Percentiles rank a stretch among this genome's conserved stretches.
phyloP scores from a whole-genome alignment of 2,797 vertebrate genomes.

The Leucoraja ocellata region DNA sequence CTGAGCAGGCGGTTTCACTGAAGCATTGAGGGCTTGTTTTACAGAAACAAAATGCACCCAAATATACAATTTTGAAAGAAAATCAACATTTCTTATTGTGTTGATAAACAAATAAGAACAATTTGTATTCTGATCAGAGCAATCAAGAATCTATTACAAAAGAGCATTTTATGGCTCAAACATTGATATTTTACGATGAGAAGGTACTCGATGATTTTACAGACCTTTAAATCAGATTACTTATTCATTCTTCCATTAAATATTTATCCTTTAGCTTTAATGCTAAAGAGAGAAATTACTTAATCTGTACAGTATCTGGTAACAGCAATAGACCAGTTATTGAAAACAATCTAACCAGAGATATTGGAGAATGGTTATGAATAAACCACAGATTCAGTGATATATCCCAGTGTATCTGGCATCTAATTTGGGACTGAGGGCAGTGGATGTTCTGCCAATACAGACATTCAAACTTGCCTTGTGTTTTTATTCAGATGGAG shows the following conservation, averaged over 20 bases:
- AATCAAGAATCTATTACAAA: slow-evolving; percentile 21
- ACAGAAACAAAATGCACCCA: not conserved
- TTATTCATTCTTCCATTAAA: slow-evolving; percentile 31
- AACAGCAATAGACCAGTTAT: slow-evolving; percentile 9
- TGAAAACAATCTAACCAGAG: not conserved
- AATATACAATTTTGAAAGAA: not conserved
- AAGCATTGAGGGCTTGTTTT: not conserved
- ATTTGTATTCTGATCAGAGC: slow-evolving; percentile 2
- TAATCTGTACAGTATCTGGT: not conserved
- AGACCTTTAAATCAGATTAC: slow-evolving; percentile 27
- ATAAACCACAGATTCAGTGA: not conserved
- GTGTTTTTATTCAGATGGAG: not conserved
- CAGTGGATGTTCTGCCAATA: not conserved
- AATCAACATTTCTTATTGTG: slow-evolving; percentile 9
- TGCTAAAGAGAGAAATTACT: not conserved
- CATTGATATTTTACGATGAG: slow-evolving; percentile 15
- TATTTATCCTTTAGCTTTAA: slow-evolving; percentile 30
- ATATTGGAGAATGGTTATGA: not conserved
- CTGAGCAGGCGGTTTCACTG: not conserved
- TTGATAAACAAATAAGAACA: not conserved
- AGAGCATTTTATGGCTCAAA: not conserved
- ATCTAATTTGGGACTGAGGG: not conserved
- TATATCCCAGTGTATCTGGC: not conserved
- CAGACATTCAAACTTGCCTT: not conserved
- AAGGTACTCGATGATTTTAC: not conserved